Base-by-base conservation (phyloP, 2,797 vertebrate genomes). In the Chrosomus eos region DNA sequence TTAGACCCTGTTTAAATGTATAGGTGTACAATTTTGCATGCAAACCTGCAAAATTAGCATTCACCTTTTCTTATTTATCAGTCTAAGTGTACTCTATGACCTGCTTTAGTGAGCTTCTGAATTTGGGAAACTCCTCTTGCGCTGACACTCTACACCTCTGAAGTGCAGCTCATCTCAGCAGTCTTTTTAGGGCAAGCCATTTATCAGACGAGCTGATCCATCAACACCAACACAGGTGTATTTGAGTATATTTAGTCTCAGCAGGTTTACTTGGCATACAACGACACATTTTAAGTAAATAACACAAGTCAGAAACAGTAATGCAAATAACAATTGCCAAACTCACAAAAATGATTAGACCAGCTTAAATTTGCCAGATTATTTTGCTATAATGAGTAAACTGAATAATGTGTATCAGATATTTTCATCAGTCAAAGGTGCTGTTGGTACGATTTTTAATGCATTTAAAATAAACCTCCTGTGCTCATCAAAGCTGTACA, bases 51-150 rank as follows among this genome's bases (percentile, higher is more conserved):
- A 40, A 73, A 45, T 82, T 51, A 64, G 48, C 10, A 7, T 55
- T 33, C 68, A 62, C 38, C 28, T 80, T 80, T 58, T 73, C 28
- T 31, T 66, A 36, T 16, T 58, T 26, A 31, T 64, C 62, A 67
- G 70, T 91, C 94, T 93, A 94, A 94, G 19, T 55, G 33, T 70
- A 48, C 60, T 83, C 11, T 89, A 90, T 90, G 92, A 95, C 80
- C 92, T 87, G 88, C 21, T 85, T 85, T 87, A 83, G 88, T 64
- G 53, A 82, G 81, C 87, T 86, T 88, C 89, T 74, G 89, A 91
- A 90, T 84, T 88, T 91, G 90, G 92, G 93, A 95, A 93, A 93
- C 93, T 95, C 93, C 92, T 89, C 88, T 95, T 93, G 92, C 93
- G 93, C 89, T 93, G 95, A 93, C 93, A 96, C 91, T 70, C 84